Evolutionary conservation across 2,113 vertebrate species (phyloP).

Genomic region (Muscicapa adusta): DNA sequence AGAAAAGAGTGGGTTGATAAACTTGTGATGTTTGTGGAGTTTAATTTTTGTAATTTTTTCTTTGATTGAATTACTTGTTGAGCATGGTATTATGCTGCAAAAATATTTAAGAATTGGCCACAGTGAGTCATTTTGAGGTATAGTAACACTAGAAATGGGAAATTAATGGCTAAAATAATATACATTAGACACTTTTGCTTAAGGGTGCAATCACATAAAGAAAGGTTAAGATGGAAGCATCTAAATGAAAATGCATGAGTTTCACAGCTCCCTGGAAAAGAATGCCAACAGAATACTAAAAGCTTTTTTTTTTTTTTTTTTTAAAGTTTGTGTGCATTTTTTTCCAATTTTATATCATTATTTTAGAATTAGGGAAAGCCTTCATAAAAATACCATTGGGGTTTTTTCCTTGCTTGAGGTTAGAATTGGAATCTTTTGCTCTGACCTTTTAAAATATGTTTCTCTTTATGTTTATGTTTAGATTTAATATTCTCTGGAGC

Average conservation of each 20-base stretch:
- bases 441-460: neutral
- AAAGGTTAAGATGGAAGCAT: constrained; percentile 32
- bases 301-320: too few relatives aligned
- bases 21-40: neutral
- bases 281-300: constrained; percentile 5
- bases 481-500: neutral
- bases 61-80: neutral
- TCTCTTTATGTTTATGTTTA: neutral
- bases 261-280: neutral
- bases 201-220: neutral
- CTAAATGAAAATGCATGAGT: constrained; percentile 41
- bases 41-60: neutral
- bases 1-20: neutral
- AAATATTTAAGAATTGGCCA: neutral
- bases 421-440: neutral
- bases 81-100: neutral
- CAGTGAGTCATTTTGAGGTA: neutral
- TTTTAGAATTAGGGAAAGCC: neutral
- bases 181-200: neutral
- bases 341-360: neutral
- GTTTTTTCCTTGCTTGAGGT: neutral
- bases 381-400: neutral
- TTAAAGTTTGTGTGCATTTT: neutral
- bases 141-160: neutral
- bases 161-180: constrained; percentile 27